Percentiles rank a stretch among this genome's conserved stretches.
Evolutionary conservation across 2,113 vertebrate genomes (phyloP).

Genomic region (Oryzias javanicus): DNA sequence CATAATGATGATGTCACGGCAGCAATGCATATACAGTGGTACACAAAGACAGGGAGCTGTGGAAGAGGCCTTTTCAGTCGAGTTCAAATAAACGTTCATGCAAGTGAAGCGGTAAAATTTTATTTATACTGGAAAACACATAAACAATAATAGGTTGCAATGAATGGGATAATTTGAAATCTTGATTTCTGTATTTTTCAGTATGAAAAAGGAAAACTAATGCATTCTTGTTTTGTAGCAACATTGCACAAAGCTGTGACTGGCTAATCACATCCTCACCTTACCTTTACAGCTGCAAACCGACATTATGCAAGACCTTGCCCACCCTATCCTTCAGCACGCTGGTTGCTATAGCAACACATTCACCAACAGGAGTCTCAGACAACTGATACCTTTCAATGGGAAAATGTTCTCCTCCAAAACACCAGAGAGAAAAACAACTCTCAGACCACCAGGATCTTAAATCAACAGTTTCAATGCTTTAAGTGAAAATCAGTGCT

Average conservation of each 20-base stretch:
- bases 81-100: too few relatives aligned
- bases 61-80: too few relatives aligned
- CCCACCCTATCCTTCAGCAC: constrained; percentile 32
- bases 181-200: too few relatives aligned
- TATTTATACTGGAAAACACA: too few relatives aligned
- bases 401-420: constrained; percentile 4
- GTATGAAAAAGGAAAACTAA: neutral
- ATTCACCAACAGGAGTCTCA: constrained; percentile 21
- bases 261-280: constrained; percentile 11
- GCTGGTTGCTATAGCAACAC: constrained; percentile 46
- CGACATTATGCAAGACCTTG: constrained; percentile 40
- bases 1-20: too few relatives aligned
- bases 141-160: too few relatives aligned
- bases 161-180: too few relatives aligned
- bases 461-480: too few relatives aligned
- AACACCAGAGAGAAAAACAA: constrained; percentile 14
- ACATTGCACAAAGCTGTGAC: constrained; percentile 33
- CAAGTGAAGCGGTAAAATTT: too few relatives aligned
- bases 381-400: constrained; percentile 32
- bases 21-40: too few relatives aligned
- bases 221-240: neutral
- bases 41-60: too few relatives aligned
- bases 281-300: constrained; percentile 21
- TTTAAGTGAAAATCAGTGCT: too few relatives aligned
- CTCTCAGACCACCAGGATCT: constrained; percentile 10